Evolutionary conservation across 2,113 vertebrate genomes (phyloP), one percentile per base, ranked within the genome.

Genomic region (Pachycephala philippinensis): DNA sequence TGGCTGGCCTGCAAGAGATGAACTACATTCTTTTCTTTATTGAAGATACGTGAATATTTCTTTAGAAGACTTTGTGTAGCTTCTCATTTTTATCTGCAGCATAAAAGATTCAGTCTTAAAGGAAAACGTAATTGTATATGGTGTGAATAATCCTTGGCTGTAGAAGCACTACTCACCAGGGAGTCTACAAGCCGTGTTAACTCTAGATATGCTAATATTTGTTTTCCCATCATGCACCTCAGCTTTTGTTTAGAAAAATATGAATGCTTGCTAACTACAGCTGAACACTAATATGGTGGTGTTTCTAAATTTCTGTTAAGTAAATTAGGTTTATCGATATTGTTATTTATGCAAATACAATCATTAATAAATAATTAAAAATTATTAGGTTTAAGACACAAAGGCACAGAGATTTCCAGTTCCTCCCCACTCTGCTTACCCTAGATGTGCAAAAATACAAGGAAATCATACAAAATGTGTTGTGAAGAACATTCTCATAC

Each of bases 181-280:
- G 90, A 96, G 92, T 68, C 93, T 82, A 87, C 60, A 93, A 92
- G 57, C 88, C 30, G 63, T 76, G 80, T 75, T 95, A 95, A 89
- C 60, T 66, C 90, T 94, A 89, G 80, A 93, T 94, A 97, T 95
- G 95, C 65, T 94, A 97, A 95, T 95, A 96, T 95, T 95, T 95
- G 66, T 89, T 93, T 93, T 94, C 86, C 94, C 94, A 72, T 87
- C 79, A 66, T 95, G 72, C 88, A 60, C 22, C 9, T 84, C 85
- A 75, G 33, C 60, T 94, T 92, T 95, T 92, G 64, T 94, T 95
- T 82, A 79, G 81, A 70, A 81, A 94, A 89, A 68, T 86, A 92
- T 24, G 40, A 95, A 75, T 61, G 52, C 64, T 89, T 65, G 20
- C n/a, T 93, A 87, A 75, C 26, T 53, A 60, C 20, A 78, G 59